Evolutionary conservation across 2,888 invertebrate species (phyloP), one percentile per base, ranked within the genome.

Genomic region (Therioaphis trifolii): DNA sequence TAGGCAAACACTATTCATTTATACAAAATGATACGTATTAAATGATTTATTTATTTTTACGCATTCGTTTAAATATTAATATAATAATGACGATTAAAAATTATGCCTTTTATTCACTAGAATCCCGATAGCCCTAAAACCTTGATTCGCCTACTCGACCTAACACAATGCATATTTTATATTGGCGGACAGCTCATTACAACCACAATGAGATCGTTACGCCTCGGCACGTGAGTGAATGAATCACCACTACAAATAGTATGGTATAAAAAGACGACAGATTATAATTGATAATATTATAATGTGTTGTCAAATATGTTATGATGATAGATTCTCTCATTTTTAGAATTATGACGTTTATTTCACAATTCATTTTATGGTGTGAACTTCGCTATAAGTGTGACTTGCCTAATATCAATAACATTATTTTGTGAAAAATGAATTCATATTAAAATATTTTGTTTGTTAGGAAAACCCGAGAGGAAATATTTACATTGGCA

Each of bases 211-310:
- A 21, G 29, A 43, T 72, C 72, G 82, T 82, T 82, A 82, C 82
- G 80, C 80, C 80, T 80, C 80, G 80, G 80, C 80, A 72, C 72
- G 80, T 35, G 61, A 72, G 61, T 46, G 24, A 63, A 61, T 82
- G 82, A 82, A 82, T 82, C 82, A 74, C 29, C 72, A 18, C 61
- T 15, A 15, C 27, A n/a, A 78, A 66, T 18, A 18, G 15, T 18
- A 27, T 27, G 21, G 58, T 58, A 58, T 58, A 40, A 18, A 3
- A 21, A 11, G 12, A 21, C 21, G 27, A 68, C 40, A 12, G 40
- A 68, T 35, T 12, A 66, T 27, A 18, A 29, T 29, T 14, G n/a
- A 61, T 61, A 61, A 27, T 63, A 5, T 4, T 14, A 29, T 61
- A 52, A 52, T 52, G n/a, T 21, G 21, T 55, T 55, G 21, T n/a